phyloP scores from a whole-genome alignment of 1,140 invertebrate species.

The Listronotus oregonensis region DNA sequence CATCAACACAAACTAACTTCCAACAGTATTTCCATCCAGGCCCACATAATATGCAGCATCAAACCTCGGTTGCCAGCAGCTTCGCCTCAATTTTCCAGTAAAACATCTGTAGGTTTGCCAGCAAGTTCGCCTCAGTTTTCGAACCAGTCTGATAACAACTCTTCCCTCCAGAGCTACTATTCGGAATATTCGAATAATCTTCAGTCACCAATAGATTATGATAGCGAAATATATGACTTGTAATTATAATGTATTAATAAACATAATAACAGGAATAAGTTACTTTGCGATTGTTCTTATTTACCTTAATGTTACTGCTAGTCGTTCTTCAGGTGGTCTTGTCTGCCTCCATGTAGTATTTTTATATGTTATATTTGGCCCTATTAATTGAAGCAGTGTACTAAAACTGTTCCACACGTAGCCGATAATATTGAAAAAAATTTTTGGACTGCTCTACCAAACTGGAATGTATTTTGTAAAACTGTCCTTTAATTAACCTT shows the following conservation, averaged over 20 bases:
- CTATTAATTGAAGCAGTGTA: conserved; percentile 14
- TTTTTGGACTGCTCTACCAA: conserved; percentile 18
- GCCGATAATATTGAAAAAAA: conserved; percentile 5
- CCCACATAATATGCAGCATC: no score
- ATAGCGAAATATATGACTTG: not conserved
- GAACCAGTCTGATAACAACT: no score
- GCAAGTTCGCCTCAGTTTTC: no score
- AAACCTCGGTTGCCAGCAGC: no score
- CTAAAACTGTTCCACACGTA: not conserved
- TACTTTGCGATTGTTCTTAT: not conserved
- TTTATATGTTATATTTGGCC: conserved; percentile 15
- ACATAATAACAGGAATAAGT: not conserved
- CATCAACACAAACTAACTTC: no score
- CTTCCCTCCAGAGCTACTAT: no score
- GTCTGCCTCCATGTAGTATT: conserved; percentile 17
- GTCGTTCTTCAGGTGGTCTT: conserved; percentile 17
- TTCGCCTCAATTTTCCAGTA: no score
- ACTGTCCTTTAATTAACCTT: conserved; percentile 15
- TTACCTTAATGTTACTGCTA: conserved; percentile 27
- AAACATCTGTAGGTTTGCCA: no score
- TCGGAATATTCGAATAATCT: not conserved
- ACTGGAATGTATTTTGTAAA: conserved; percentile 15
- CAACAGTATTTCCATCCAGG: no score
- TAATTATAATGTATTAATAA: not conserved
- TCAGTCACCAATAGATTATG: not conserved